These are phyloP conservation scores for Hemicentrotus pulcherrimus DNA, from an alignment of 35 echinoderm and acorn worm species.

Conservation along the genomic window DNA sequence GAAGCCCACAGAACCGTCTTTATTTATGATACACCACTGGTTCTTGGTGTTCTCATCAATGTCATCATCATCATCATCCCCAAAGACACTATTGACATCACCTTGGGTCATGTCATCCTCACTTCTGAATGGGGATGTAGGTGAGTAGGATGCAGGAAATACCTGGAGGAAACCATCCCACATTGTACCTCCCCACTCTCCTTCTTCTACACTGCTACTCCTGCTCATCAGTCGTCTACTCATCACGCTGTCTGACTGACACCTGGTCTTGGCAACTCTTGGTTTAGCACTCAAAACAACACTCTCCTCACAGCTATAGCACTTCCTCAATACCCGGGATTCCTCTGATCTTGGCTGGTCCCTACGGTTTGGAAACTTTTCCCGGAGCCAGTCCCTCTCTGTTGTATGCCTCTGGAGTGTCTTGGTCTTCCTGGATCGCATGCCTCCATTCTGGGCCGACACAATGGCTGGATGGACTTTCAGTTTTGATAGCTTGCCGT, in stretches of 20 bases:
- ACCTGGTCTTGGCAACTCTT: background rate
- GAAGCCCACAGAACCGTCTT: slow-evolving; percentile 3
- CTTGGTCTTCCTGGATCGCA: background rate
- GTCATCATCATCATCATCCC: slow-evolving; percentile 39
- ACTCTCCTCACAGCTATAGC: slow-evolving; percentile 42
- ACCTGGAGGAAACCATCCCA: slow-evolving; percentile 47
- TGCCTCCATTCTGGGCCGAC: background rate
- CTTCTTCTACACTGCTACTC: slow-evolving; percentile 46
- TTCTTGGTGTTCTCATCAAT: slow-evolving; percentile 25
- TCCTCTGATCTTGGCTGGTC: background rate
- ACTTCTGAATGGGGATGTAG: background rate
- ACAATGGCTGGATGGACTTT: slow-evolving; percentile 7
- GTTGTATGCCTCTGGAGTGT: slow-evolving; percentile 40
- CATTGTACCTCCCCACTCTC: background rate
- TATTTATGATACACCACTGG: slow-evolving; percentile 46
- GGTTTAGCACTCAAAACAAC: slow-evolving; percentile 17
- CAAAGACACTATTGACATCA: slow-evolving; percentile 47
- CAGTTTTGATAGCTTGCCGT: background rate
- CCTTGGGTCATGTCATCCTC: background rate
- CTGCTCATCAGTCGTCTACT: background rate
- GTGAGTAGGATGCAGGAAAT: background rate
- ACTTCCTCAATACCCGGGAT: background rate
- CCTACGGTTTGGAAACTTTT: background rate
- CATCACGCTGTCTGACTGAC: slow-evolving; percentile 20
- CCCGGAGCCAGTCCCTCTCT: slow-evolving; percentile 35